Evolutionary conservation across 2,888 invertebrate species (phyloP).

Genomic region (Metallyticus violacea): DNA sequence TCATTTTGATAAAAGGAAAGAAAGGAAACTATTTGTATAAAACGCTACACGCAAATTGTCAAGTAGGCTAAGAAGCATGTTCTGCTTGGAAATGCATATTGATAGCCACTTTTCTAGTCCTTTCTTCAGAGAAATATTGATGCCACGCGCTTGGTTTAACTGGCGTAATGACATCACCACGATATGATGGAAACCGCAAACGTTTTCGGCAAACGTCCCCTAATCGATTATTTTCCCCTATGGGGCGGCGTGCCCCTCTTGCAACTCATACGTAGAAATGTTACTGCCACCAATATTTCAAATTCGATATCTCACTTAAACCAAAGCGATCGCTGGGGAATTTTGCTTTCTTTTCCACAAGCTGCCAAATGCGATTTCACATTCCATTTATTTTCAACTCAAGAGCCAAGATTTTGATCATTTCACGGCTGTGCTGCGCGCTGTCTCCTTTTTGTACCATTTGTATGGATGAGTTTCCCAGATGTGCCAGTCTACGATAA

Average conservation of each 20-base stretch:
- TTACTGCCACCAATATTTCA: background rate
- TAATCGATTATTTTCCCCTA: background rate
- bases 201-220: background rate
- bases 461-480: background rate
- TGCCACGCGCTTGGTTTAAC: background rate
- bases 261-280: background rate
- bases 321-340: background rate
- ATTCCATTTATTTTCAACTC: background rate
- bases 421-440: background rate
- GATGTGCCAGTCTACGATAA: background rate
- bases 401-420: background rate
- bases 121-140: background rate
- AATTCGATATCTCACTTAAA: background rate
- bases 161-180: background rate
- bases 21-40: background rate
- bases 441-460: background rate
- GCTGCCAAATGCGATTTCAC: background rate
- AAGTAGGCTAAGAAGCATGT: background rate
- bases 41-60: background rate
- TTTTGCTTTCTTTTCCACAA: background rate
- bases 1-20: too few species aligned
- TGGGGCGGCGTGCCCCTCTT: too few species aligned
- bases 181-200: background rate
- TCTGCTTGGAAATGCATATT: background rate
- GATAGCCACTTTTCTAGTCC: background rate